Base-by-base conservation (phyloP, 2,888 invertebrate species). In the Heliconius ismenius region DNA sequence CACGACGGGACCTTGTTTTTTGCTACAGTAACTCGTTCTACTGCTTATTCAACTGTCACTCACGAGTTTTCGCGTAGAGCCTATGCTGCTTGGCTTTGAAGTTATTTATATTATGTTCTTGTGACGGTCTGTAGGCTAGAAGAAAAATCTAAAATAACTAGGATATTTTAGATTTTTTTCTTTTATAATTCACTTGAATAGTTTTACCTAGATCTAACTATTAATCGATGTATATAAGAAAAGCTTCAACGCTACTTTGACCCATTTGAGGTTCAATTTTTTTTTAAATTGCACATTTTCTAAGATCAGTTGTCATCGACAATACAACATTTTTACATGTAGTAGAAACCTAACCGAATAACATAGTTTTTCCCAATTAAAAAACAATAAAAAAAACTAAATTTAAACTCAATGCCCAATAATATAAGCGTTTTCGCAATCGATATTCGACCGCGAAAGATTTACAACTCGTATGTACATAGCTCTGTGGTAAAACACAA, bases 381-480 rank as follows among this genome's bases (percentile, higher is more conserved):
- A 43, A 49, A 49, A 68, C 28, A 26, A 49, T 10, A n/a, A 21
- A 13, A 28, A 67, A 21, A 28, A 3, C 28, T 21, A 82, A 83
- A 76, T 68, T 74, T 74, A 81, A 82, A 79, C 69, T 21, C 21
- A 68, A 77, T 67, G 76, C 49, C 62, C 85, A 86, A 87, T 89
- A 88, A 85, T 83, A 82, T 77, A 81, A 89, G 87, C 90, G 89
- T 89, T 92, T 90, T 87, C 88, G 87, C 88, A 88, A 92, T 91
- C 87, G 87, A 90, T 89, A 88, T 81, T 83, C 83, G 85, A 83
- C 87, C 83, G 86, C 87, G 89, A 91, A 90, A 92, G 91, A 92
- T 92, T 92, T 91, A 91, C 88, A 84, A 85, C 84, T 83, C 84
- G 81, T 85, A 83, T 83, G 85, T 85, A 83, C 84, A 82, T 85